A percentile compares a stretch with the other conserved stretches of the same genome.
These are phyloP conservation scores for Agriopis aurantiaria DNA, from an alignment of 2,888 invertebrate genomes.

Conservation along the genomic window DNA sequence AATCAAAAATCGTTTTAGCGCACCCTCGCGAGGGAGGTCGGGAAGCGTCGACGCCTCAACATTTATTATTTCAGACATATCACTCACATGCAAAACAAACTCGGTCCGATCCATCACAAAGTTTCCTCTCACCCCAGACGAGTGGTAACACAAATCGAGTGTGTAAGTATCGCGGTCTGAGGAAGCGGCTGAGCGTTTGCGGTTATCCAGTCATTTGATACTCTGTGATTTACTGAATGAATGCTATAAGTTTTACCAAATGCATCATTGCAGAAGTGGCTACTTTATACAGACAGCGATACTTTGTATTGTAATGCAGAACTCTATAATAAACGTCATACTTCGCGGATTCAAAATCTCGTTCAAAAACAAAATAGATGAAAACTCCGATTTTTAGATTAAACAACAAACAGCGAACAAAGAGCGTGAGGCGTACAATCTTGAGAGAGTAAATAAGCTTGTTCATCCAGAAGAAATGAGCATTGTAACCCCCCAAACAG, in stretches of 20 bases:
- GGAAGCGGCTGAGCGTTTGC: constrained; percentile 56
- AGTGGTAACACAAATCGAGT: constrained; percentile 81
- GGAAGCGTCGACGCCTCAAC: constrained; percentile 85
- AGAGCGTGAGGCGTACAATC: constrained; percentile 51
- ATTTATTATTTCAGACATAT: constrained; percentile 87
- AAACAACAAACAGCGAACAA: constrained; percentile 42
- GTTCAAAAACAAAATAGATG: constrained; percentile 20
- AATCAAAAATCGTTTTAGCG: constrained; percentile 87
- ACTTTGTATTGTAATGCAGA: constrained; percentile 2
- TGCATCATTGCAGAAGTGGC: constrained; percentile 8
- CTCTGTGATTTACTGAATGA: constrained; percentile 42
- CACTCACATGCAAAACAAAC: constrained; percentile 87
- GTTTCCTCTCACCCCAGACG: constrained; percentile 70
- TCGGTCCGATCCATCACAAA: constrained; percentile 86
- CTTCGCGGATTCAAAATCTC: constrained; percentile 18
- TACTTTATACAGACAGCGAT: not conserved
- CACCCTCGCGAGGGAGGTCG: constrained; percentile 74
- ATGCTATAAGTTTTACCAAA: constrained; percentile 21
- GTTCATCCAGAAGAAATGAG: constrained; percentile 85
- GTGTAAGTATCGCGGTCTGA: constrained; percentile 81
- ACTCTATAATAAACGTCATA: not conserved
- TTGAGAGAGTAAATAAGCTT: constrained; percentile 79
- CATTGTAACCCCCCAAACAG: constrained; percentile 83
- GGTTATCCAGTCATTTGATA: constrained; percentile 43
- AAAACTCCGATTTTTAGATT: constrained; percentile 35